Evolutionary conservation across 2,888 invertebrate genomes (phyloP), one percentile per base, ranked within the genome.

Genomic region (Drosophila nr. fundita): DNA sequence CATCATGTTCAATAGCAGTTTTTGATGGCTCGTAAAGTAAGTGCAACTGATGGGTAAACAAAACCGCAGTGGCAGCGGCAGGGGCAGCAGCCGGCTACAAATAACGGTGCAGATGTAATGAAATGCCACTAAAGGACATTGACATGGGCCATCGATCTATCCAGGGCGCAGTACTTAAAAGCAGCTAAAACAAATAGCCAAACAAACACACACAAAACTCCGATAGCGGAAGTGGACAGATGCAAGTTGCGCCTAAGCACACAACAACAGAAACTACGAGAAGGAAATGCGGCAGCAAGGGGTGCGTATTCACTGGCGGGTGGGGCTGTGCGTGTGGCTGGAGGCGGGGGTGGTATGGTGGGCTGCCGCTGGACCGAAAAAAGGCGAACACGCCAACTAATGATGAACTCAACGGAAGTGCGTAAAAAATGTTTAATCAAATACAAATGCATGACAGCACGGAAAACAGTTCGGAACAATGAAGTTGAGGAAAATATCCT

Each of bases 391-490:
- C 64, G 77, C 66, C 68, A 80, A 87, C 89, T 89, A 90, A 87
- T 89, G 82, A 87, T 84, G 87, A 66, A 74, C 82, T 74, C 55
- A 80, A 80, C 91, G 90, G 90, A 90, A 91, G 78, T 76, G 84
- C 88, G 80, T 90, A 90, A 91, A 90, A 90, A 91, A 83, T 84
- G 81, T 87, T 85, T 89, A 90, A 90, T 88, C 87, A 90, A 90
- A 89, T 67, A 83, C 75, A 81, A 89, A 83, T 79, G 90, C 91
- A 83, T 85, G 90, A 85, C 89, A 80, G 68, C 78, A 90, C 87
- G 89, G 68, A 82, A 83, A 83, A 87, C 52, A 58, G 50, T 21
- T 27, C 54, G 11, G 34, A 21, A 49, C 34, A 48, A 62, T 48
- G 59, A 29, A 40, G 7, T 1, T 6, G 34, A n/a, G 55, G 30